A percentile compares a stretch with the other conserved stretches of the same genome.
phyloP scores from a whole-genome alignment of 2,113 vertebrate genomes.

The Tragelaphus imberbis region DNA sequence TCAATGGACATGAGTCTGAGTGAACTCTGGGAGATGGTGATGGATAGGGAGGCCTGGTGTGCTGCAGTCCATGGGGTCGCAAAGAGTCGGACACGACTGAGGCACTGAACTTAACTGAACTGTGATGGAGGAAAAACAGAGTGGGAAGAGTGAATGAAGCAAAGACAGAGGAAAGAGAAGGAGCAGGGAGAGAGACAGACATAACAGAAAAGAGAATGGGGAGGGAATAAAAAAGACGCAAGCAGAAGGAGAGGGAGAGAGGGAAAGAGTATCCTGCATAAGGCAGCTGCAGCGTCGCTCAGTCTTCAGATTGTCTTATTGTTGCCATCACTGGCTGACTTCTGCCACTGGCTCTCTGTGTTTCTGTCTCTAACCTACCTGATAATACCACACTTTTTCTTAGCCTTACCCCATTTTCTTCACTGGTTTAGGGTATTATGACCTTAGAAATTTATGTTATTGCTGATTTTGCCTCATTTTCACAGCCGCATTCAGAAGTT shows the following conservation, averaged over 20 bases:
- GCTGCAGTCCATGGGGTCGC: too few species aligned
- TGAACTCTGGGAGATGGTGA: too few species aligned
- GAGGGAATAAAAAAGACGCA: background rate
- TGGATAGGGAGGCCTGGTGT: too few species aligned
- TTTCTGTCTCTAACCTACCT: background rate
- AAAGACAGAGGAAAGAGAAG: background rate
- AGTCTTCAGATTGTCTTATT: background rate
- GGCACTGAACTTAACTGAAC: too few species aligned
- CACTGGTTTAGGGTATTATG: background rate
- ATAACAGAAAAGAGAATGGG: background rate
- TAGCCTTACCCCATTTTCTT: background rate
- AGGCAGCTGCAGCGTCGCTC: background rate
- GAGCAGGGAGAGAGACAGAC: background rate
- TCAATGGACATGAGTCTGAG: too few species aligned
- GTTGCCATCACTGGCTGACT: background rate
- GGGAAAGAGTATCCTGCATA: background rate
- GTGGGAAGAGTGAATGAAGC: background rate
- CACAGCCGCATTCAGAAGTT: background rate
- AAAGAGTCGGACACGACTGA: accelerated
- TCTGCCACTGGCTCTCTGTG: background rate
- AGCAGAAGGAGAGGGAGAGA: background rate
- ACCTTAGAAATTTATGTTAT: background rate
- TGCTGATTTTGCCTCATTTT: background rate
- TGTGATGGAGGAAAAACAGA: background rate
- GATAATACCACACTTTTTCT: background rate